phyloP scores from a whole-genome alignment of 2,888 invertebrate genomes.

The Meganola albula region DNA sequence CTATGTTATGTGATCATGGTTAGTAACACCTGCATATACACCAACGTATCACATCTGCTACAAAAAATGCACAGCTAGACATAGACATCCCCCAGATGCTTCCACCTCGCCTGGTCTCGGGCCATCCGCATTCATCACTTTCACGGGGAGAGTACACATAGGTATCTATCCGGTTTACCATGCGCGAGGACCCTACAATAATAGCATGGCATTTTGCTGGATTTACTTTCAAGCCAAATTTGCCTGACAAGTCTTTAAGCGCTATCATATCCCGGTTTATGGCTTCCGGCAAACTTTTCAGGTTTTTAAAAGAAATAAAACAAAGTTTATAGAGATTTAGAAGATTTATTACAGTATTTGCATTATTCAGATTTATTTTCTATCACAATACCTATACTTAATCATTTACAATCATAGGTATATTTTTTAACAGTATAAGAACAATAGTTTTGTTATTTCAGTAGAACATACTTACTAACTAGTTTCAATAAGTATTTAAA shows the following conservation, averaged over 20 bases:
- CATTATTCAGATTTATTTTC: conserved; percentile 6
- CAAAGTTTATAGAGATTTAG: conserved; percentile 6
- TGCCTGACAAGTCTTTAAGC: conserved; percentile 6
- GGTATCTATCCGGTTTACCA: conserved; percentile 6
- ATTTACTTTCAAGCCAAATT: conserved; percentile 6
- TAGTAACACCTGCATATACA: conserved; percentile 4
- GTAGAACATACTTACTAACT: conserved; percentile 4
- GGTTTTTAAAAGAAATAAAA: conserved; percentile 6
- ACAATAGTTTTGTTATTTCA: conserved; percentile 6
- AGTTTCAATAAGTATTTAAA: conserved; percentile 4
- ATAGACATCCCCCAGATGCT: conserved; percentile 6
- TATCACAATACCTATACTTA: conserved; percentile 3
- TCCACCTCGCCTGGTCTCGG: conserved; percentile 6
- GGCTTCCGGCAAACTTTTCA: conserved; percentile 5
- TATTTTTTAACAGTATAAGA: conserved; percentile 4
- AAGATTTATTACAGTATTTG: conserved; percentile 5
- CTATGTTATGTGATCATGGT: conserved; percentile 4
- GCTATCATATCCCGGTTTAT: conserved; percentile 6
- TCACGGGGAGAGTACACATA: conserved; percentile 6
- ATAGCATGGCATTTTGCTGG: conserved; percentile 6
- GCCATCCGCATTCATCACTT: conserved; percentile 6
- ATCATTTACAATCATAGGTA: conserved; percentile 5
- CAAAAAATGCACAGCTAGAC: conserved; percentile 6
- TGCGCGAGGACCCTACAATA: conserved; percentile 4
- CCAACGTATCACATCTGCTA: conserved; percentile 5